phyloP scores from a whole-genome alignment of 2,888 invertebrate species.

The Eilema caniola region DNA sequence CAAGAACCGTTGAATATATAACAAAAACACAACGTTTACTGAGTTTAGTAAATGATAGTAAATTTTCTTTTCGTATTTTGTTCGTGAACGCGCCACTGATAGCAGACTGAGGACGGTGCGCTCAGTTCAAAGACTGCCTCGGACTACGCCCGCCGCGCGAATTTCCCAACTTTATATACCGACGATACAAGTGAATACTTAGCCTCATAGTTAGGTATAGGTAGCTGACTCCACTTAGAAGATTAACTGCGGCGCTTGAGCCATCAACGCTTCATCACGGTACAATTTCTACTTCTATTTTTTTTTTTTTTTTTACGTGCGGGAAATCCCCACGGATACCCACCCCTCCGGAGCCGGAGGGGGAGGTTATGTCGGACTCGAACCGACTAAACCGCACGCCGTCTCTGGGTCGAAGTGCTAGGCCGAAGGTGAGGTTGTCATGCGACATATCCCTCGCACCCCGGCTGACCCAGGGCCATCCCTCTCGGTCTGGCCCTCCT shows the following conservation, averaged over 20 bases:
- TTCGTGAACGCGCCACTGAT: slow-evolving; percentile 30
- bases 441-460: no score
- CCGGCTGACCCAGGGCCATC: no score
- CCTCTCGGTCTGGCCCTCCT: no score
- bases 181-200: slow-evolving; percentile 57
- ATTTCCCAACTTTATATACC: slow-evolving; percentile 75
- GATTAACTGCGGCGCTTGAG: slow-evolving; percentile 74
- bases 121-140: slow-evolving; percentile 57
- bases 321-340: no score
- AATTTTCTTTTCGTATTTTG: slow-evolving; percentile 29
- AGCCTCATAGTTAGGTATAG: slow-evolving; percentile 50
- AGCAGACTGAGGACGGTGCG: slow-evolving; percentile 55
- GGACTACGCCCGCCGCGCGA: slow-evolving; percentile 74
- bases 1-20: slow-evolving; percentile 45
- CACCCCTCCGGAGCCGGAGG: no score
- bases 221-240: slow-evolving; percentile 68
- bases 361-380: no score
- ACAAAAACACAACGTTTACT: slow-evolving; percentile 52
- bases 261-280: slow-evolving; percentile 52
- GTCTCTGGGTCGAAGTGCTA: no score
- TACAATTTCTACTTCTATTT: slow-evolving; percentile 35
- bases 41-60: slow-evolving; percentile 29
- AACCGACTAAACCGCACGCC: no score
- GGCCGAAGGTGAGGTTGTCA: no score
- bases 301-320: no score